These are phyloP conservation scores for Dipodomys spectabilis DNA, from an alignment of 2,113 vertebrate genomes.

Conservation along the genomic window DNA sequence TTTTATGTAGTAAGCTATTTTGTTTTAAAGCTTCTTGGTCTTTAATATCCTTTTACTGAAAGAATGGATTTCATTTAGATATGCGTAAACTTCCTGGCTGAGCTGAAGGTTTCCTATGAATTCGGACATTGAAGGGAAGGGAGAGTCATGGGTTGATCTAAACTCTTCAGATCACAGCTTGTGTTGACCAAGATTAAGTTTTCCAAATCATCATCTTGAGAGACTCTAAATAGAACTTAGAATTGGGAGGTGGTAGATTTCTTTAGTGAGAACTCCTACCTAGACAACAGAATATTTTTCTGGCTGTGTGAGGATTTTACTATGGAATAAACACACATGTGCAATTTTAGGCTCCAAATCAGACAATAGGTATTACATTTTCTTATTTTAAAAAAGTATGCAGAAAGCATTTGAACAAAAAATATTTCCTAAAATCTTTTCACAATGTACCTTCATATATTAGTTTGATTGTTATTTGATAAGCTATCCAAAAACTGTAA, in stretches of 20 bases:
- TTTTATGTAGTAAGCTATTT: neutral
- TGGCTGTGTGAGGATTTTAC: neutral
- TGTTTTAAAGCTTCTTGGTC: neutral
- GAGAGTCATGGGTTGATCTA: neutral
- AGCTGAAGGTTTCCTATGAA: neutral
- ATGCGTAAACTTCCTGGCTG: neutral
- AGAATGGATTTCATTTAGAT: neutral
- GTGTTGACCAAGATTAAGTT: neutral
- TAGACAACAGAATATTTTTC: neutral
- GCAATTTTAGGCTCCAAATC: neutral
- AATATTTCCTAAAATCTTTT: neutral
- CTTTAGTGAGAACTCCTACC: neutral
- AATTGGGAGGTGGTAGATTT: neutral
- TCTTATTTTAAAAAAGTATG: conserved; percentile 34
- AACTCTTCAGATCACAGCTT: neutral
- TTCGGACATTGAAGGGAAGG: neutral
- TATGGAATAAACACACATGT: neutral
- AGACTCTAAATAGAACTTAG: neutral
- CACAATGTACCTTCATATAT: neutral
- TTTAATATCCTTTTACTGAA: neutral
- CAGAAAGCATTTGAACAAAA: conserved; percentile 12
- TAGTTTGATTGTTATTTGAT: conserved; percentile 29
- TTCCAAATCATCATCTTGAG: neutral
- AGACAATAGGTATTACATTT: neutral
- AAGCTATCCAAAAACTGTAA: conserved; percentile 35